Evolutionary conservation across 2,888 invertebrate genomes (phyloP), one percentile per base, ranked within the genome.

Genomic region (Eretmocerus hayati): DNA sequence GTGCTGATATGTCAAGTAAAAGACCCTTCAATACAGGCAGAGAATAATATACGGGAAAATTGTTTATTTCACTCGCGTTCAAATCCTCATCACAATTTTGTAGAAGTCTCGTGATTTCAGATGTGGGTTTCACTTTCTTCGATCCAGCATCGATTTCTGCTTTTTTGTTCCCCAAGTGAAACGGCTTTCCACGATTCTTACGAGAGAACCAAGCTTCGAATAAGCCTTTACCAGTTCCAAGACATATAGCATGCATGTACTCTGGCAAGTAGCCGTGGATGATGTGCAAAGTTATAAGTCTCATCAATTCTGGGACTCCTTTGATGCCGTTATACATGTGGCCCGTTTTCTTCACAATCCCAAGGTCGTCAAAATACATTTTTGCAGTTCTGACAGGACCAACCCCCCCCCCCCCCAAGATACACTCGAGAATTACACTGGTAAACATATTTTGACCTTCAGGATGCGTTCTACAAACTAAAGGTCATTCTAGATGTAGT

Each of bases 41-140:
- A 9, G 55, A 55, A 26, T 54, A 56, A 23, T 53, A 57, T 2
- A 54, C 38, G 23, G 50, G 21, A 33, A 55, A 56, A 33, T 38
- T 35, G 30, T 46, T 54, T 18, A 26, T 50, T 18, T 55, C 48
- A n/a, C 46, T 54, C 23, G 48, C 53, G 33, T 55, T 55, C 42
- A 48, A 55, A n/a, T 23, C n/a, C 15, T 11, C 38, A 19, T 20
- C 36, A 37, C 45, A 30, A n/a, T 15, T 19, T 37, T 20, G 11
- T 21, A 46, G 48, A 15, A 18, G 20, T 5, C 50, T 40, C n/a
- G 47, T 53, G 2, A 55, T 41, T 51, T 53, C 42, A 35, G 33
- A 42, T 23, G 45, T 47, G 6, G 56, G 45, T 23, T 30, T 35
- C 5, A 44, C 48, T 11, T 35, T 23, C 6, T 36, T 16, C 18